phyloP scores from a whole-genome alignment of 1,140 invertebrate genomes.

The Meloidogyne hapla region DNA sequence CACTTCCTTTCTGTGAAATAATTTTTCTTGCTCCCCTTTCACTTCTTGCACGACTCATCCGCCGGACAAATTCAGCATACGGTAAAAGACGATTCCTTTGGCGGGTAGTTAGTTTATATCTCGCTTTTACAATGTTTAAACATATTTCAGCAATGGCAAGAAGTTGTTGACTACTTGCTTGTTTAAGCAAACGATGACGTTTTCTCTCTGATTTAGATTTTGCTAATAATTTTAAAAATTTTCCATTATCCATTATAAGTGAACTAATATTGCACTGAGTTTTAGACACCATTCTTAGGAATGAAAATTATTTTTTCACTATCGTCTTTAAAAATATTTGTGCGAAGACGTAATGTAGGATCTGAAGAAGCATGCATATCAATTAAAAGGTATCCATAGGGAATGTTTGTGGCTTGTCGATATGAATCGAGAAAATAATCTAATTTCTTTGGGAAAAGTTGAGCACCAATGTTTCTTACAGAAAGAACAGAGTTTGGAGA shows the following conservation, averaged over 20 bases:
- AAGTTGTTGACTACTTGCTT: conserved; percentile 11
- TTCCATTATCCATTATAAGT: conserved; percentile 9
- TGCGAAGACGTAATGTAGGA: conserved; percentile 13
- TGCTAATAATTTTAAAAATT: background rate
- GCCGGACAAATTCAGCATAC: conserved; percentile 28
- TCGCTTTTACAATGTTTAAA: conserved; percentile 26
- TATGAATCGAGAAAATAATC: conserved; percentile 25
- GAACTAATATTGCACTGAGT: conserved; percentile 2
- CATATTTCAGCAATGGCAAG: conserved; percentile 27
- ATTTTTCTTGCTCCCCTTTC: conserved; percentile 21
- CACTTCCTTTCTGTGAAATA: conserved; percentile 3
- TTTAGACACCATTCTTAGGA: conserved; percentile 7
- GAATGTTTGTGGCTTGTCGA: background rate
- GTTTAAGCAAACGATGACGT: background rate
- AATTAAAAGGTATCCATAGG: conserved; percentile 18
- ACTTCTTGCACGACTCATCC: conserved; percentile 7
- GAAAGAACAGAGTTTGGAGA: conserved; percentile 15
- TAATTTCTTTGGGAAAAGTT: conserved; percentile 8
- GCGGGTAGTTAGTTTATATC: conserved; percentile 19
- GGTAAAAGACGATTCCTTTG: conserved; percentile 29
- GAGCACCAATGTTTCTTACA: conserved; percentile 3
- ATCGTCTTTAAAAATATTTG: conserved; percentile 17
- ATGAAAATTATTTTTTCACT: conserved; percentile 10
- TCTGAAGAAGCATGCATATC: conserved; percentile 19
- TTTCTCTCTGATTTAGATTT: conserved; percentile 8